Percentiles rank a stretch among this genome's conserved stretches.
phyloP scores from a whole-genome alignment of 2,888 invertebrate species.

The Meganola albula region DNA sequence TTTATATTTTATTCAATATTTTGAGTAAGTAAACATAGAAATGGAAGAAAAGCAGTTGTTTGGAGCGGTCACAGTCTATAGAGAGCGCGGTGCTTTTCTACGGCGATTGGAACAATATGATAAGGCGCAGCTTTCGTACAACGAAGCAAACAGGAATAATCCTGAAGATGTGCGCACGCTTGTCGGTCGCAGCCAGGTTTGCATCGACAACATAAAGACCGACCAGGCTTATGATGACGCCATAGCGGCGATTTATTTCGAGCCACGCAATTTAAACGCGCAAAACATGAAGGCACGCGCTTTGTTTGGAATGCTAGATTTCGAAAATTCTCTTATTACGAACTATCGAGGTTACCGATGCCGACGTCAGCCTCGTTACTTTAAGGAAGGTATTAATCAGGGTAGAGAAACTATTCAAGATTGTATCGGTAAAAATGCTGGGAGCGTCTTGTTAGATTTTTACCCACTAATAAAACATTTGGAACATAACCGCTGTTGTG shows the following conservation, averaged over 20 bases:
- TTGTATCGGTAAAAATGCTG: constrained; percentile 64
- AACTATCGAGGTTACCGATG: constrained; percentile 54
- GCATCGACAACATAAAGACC: constrained; percentile 62
- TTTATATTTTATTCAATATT: too few relatives aligned
- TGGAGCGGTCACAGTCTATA: constrained; percentile 62
- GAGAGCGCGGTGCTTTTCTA: constrained; percentile 61
- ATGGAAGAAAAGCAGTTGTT: constrained; percentile 65
- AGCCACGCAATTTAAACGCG: constrained; percentile 62
- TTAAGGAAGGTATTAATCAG: constrained; percentile 66
- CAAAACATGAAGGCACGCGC: constrained; percentile 67
- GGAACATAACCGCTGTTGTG: constrained; percentile 41
- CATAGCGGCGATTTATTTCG: constrained; percentile 59
- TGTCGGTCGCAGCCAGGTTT: constrained; percentile 62
- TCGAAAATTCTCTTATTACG: constrained; percentile 66
- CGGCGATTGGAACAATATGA: constrained; percentile 66
- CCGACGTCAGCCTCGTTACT: constrained; percentile 63
- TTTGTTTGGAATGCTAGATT: constrained; percentile 68
- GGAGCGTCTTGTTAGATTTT: constrained; percentile 62
- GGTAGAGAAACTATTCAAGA: constrained; percentile 68
- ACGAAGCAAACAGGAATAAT: constrained; percentile 53
- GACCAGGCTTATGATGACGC: constrained; percentile 63
- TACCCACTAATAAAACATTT: constrained; percentile 59
- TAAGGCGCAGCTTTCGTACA: constrained; percentile 61
- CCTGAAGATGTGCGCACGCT: constrained; percentile 59
- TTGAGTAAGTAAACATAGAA: too few relatives aligned